Conservation (phyloP, 2,113 vertebrate genomes). For the Danionella cerebrum region DNA sequence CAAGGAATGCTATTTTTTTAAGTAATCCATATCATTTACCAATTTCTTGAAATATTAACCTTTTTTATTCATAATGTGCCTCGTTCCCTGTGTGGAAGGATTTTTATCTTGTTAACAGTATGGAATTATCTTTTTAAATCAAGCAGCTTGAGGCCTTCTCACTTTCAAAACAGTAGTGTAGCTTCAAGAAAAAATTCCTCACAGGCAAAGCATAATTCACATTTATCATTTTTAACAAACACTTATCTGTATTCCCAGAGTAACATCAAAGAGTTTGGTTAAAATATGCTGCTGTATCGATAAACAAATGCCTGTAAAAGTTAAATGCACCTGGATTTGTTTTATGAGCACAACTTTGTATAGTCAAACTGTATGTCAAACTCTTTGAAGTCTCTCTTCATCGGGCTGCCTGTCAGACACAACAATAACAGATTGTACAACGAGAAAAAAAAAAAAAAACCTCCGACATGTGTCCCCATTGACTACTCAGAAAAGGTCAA, state of each 20-base stretch:
- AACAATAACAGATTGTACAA: not conserved
- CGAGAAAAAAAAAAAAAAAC: not conserved
- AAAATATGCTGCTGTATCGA: not conserved
- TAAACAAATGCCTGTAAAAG: not conserved
- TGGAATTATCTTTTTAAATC: too few relatives aligned
- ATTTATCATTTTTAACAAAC: not conserved
- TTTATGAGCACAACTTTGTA: not conserved
- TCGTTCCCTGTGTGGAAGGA: too few relatives aligned
- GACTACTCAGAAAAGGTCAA: not conserved
- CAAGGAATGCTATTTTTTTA: too few relatives aligned
- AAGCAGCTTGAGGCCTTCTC: not conserved
- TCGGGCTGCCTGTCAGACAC: not conserved
- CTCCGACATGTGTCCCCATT: not conserved
- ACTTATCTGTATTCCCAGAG: not conserved
- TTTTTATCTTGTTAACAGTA: too few relatives aligned
- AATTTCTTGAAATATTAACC: too few relatives aligned
- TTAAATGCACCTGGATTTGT: not conserved
- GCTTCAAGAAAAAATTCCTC: not conserved
- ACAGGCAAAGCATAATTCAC: not conserved
- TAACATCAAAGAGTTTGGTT: not conserved
- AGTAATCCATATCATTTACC: too few relatives aligned
- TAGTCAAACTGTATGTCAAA: not conserved
- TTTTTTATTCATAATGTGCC: too few relatives aligned
- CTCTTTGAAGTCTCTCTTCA: not conserved
- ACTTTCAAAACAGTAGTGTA: not conserved